Percentiles rank a stretch among this genome's conserved stretches.
phyloP scores from a whole-genome alignment of 2,797 vertebrate species.

The Babyrousa celebensis region DNA sequence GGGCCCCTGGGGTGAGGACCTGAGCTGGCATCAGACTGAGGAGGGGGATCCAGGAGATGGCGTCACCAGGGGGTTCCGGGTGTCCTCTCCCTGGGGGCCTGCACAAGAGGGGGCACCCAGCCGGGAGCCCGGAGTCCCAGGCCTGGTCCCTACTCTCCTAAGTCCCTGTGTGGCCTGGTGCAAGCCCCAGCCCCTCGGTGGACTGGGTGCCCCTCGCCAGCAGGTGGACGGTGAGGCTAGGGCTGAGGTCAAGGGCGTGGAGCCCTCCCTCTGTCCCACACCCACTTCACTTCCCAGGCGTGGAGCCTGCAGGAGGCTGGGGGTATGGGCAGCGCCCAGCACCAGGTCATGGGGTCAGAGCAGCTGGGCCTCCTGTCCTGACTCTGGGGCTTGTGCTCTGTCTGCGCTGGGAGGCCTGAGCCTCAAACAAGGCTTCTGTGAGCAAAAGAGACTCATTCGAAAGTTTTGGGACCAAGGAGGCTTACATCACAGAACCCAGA shows the following conservation, averaged over 20 bases:
- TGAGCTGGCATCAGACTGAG: not conserved
- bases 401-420: not conserved
- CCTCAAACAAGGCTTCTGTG: too few species aligned
- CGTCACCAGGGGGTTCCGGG: not conserved
- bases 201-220: not conserved
- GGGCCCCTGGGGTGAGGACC: not conserved
- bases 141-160: not conserved
- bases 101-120: fast-evolving
- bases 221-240: not conserved
- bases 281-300: not conserved
- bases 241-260: not conserved
- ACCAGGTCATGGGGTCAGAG: not conserved
- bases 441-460: too few species aligned
- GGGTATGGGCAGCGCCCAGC: too few species aligned
- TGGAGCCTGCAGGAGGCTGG: not conserved
- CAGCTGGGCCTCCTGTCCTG: not conserved
- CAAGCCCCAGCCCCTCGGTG: not conserved
- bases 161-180: not conserved
- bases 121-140: not conserved
- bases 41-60: not conserved
- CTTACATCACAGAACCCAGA: not conserved
- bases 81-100: not conserved
- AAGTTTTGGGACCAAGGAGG: not conserved
- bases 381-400: not conserved
- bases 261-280: not conserved